Percentiles rank a stretch among this genome's conserved stretches.
Conservation (phyloP, 1,140 invertebrate genomes). For the Macrobrachium nipponense region DNA sequence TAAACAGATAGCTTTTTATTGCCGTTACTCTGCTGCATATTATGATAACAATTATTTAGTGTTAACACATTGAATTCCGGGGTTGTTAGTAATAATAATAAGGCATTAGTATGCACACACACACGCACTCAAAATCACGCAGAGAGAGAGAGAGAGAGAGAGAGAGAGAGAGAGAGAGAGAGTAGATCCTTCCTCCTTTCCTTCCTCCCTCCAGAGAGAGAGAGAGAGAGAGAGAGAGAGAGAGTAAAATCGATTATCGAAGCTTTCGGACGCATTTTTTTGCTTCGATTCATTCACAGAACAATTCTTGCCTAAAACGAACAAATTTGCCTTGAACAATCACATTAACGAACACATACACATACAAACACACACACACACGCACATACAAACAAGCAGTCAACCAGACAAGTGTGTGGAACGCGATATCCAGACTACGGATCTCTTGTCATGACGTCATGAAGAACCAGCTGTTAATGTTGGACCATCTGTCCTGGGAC, state of each 20-base stretch:
- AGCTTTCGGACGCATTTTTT: no score
- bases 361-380: conserved; percentile 20
- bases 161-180: conserved; percentile 12
- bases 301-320: no score
- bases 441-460: neutral
- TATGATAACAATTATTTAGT: no score
- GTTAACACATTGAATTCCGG: no score
- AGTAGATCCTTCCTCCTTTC: no score
- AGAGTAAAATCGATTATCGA: neutral
- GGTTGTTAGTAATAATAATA: no score
- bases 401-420: neutral
- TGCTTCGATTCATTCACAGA: no score
- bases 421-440: no score
- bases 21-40: no score
- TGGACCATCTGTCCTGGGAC: no score
- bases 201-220: neutral
- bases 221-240: conserved; percentile 8
- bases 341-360: neutral
- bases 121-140: neutral
- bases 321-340: no score
- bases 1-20: no score
- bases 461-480: neutral
- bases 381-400: neutral
- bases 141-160: conserved; percentile 2
- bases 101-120: neutral